These are phyloP conservation scores for Pongo pygmaeus DNA, from an alignment of 2,113 vertebrate species.

Conservation along the genomic window DNA sequence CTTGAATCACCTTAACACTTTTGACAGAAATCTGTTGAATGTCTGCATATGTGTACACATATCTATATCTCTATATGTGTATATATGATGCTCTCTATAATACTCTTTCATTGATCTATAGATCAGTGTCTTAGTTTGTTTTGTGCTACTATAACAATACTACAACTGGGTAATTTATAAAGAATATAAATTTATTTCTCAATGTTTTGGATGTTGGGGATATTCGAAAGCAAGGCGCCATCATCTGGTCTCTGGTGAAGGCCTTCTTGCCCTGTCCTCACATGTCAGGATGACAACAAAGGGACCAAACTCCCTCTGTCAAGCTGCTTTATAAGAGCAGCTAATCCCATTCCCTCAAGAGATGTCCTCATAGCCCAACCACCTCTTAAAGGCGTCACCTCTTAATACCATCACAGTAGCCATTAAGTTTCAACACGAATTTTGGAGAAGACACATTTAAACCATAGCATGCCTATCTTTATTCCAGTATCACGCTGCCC, in stretches of 20 bases:
- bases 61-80: not conserved
- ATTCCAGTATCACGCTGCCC: not conserved
- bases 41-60: not conserved
- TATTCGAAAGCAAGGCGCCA: not conserved
- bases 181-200: not conserved
- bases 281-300: not conserved
- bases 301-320: not conserved
- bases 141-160: not conserved
- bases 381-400: not conserved
- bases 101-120: not conserved
- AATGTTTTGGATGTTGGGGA: not conserved
- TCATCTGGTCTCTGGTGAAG: not conserved
- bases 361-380: not conserved
- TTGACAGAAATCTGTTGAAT: not conserved
- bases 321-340: not conserved
- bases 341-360: not conserved
- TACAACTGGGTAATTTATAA: not conserved
- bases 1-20: not conserved
- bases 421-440: not conserved
- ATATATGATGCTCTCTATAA: not conserved
- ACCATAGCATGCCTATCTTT: not conserved
- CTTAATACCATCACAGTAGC: not conserved
- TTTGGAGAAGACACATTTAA: not conserved
- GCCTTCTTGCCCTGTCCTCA: not conserved
- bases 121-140: not conserved